Conservation (phyloP, 2,888 invertebrate genomes). For the Leptura quadrifasciata region DNA sequence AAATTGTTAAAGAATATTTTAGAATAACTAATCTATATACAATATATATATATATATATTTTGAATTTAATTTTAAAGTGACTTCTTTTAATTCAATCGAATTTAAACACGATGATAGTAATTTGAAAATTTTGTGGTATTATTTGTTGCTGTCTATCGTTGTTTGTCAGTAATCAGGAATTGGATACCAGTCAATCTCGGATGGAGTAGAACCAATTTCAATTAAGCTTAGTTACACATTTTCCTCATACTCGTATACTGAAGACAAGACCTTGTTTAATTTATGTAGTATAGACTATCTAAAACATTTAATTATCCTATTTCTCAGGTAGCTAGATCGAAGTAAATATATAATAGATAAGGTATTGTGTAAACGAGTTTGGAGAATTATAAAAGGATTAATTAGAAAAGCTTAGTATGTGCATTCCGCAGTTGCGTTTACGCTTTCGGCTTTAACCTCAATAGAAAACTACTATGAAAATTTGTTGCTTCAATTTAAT, state of each 20-base stretch:
- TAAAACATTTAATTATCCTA: background rate
- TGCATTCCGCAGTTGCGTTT: no score
- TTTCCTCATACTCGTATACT: background rate
- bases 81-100: no score
- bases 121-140: background rate
- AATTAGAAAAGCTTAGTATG: no score
- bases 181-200: background rate
- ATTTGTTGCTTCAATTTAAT: no score
- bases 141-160: background rate
- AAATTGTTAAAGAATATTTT: no score
- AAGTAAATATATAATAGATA: background rate
- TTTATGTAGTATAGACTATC: background rate
- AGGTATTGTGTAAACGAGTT: background rate
- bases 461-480: no score
- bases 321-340: background rate
- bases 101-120: no score
- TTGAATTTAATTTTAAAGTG: no score
- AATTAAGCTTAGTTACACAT: slow-evolving; percentile 3
- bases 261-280: background rate
- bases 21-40: no score
- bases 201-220: slow-evolving; percentile 1
- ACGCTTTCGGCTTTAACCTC: no score
- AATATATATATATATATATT: no score
- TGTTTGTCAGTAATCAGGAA: background rate
- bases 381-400: background rate